Conservation (phyloP, 2,888 invertebrate genomes). For the Tinea pellionella region DNA sequence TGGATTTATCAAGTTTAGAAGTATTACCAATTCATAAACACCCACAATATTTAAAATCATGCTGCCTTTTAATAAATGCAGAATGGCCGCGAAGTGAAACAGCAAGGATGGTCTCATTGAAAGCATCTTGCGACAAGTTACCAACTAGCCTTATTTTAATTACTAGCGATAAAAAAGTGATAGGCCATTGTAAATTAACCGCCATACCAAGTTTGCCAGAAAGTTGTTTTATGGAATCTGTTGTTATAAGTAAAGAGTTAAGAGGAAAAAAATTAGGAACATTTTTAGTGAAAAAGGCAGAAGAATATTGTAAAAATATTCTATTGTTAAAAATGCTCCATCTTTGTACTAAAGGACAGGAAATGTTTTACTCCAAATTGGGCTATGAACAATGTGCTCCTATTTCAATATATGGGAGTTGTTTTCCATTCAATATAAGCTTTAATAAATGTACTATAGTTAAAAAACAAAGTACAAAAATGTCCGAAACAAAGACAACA, state of each 20-base stretch:
- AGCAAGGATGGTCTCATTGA: conserved; percentile 80
- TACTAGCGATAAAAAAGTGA: conserved; percentile 61
- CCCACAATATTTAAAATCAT: conserved; percentile 76
- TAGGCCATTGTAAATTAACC: conserved; percentile 86
- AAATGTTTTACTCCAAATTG: conserved; percentile 79
- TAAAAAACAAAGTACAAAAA: not conserved
- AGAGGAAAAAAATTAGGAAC: conserved; percentile 84
- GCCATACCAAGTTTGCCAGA: conserved; percentile 75
- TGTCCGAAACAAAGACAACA: not conserved
- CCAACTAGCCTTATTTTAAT: conserved; percentile 80
- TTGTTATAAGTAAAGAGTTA: conserved; percentile 77
- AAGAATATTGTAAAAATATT: conserved; percentile 76
- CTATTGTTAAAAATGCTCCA: conserved; percentile 74
- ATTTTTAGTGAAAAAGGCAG: conserved; percentile 77
- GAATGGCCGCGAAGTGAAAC: conserved; percentile 89
- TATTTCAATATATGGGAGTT: conserved; percentile 74
- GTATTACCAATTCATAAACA: conserved; percentile 79
- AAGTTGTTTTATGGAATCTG: conserved; percentile 85
- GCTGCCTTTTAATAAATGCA: conserved; percentile 83
- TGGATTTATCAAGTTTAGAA: conserved; percentile 40
- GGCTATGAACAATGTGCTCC: conserved; percentile 78
- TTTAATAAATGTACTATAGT: not conserved
- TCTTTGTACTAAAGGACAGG: conserved; percentile 79
- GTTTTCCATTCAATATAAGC: not conserved
- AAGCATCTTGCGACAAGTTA: conserved; percentile 77